Percentiles rank a stretch among this genome's conserved stretches.
Evolutionary conservation across 2,113 vertebrate genomes (phyloP).

Genomic region (Stegostoma tigrinum): DNA sequence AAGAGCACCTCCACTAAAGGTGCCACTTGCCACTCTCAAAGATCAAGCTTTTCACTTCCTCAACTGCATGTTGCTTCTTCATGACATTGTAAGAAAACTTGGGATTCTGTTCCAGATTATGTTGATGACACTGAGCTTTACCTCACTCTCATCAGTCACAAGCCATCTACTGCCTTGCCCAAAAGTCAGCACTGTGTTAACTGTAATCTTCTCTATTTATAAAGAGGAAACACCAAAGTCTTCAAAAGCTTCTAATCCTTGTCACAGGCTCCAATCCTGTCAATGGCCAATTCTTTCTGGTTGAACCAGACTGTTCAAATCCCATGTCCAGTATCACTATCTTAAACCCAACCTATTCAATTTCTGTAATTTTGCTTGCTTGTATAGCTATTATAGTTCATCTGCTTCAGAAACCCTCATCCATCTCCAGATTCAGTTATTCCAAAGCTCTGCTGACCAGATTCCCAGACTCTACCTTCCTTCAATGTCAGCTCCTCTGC

Average conservation of each 20-base stretch:
- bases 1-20: not conserved
- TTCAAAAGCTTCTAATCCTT: not conserved
- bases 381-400: not conserved
- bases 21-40: not conserved
- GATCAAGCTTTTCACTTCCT: not conserved
- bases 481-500: not conserved
- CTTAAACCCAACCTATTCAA: not conserved
- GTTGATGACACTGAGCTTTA: not conserved
- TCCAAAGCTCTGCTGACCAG: not conserved
- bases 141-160: not conserved
- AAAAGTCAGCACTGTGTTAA: not conserved
- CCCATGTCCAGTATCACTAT: not conserved
- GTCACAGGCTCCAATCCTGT: not conserved
- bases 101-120: not conserved
- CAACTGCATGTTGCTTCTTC: not conserved
- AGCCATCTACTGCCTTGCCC: not conserved
- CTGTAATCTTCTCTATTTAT: not conserved
- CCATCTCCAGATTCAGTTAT: not conserved
- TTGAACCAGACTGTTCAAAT: not conserved
- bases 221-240: not conserved
- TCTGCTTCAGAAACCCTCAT: not conserved
- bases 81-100: not conserved
- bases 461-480: not conserved
- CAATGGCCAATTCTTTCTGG: not conserved
- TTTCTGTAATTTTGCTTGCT: not conserved